These are phyloP conservation scores for Portunus trituberculatus DNA, from an alignment of 1,140 invertebrate species.

Conservation along the genomic window DNA sequence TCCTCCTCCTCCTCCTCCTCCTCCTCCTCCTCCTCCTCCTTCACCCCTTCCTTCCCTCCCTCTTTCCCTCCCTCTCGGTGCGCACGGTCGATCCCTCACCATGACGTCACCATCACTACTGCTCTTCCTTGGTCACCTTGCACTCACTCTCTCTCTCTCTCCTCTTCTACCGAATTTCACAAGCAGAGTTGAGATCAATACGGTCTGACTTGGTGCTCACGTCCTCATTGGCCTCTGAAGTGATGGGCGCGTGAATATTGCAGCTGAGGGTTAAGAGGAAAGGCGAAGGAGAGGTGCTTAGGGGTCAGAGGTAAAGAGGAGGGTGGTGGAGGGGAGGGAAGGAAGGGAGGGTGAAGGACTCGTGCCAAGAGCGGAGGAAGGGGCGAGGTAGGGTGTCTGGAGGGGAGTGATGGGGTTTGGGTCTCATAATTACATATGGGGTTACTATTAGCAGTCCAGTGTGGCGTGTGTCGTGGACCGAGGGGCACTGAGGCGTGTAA, in stretches of 20 bases:
- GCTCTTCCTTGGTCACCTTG: neutral
- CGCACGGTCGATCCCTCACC: slow-evolving; percentile 55
- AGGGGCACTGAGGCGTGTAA: neutral
- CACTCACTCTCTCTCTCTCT: neutral
- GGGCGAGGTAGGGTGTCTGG: neutral
- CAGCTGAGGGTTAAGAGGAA: neutral
- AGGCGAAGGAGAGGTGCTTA: neutral
- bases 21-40: neutral
- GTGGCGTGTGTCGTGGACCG: neutral
- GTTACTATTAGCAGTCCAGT: neutral
- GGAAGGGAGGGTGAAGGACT: no score
- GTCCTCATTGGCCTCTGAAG: neutral
- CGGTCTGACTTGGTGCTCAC: neutral
- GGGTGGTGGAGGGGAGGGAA: no score
- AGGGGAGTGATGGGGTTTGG: neutral
- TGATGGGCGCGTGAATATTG: neutral
- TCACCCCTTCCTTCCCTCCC: neutral
- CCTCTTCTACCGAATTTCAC: neutral
- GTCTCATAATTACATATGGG: neutral
- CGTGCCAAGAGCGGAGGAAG: neutral
- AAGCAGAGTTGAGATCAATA: neutral
- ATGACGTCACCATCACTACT: slow-evolving; percentile 47
- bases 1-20: neutral
- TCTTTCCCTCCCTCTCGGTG: neutral
- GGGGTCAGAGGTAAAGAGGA: no score